A percentile compares a stretch with the other conserved stretches of the same genome.
These are phyloP conservation scores for Lutjanus campechanus DNA, from an alignment of 2,797 vertebrate species.

Conservation along the genomic window DNA sequence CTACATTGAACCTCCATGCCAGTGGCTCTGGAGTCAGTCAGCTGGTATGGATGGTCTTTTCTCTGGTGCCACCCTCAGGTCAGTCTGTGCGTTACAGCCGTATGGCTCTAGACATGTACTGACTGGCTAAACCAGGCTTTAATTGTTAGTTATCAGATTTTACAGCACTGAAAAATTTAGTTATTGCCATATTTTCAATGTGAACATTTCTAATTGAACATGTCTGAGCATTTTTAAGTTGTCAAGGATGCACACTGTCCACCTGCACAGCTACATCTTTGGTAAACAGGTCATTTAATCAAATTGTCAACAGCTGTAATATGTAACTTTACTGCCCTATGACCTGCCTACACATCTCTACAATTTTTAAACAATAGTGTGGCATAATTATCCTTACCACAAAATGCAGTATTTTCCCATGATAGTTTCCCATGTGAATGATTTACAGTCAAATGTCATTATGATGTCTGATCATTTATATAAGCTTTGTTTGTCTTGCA, in stretches of 20 bases:
- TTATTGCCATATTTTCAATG: not conserved
- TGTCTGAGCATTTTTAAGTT: not conserved
- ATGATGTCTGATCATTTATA: not conserved
- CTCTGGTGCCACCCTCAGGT: constrained; percentile 43
- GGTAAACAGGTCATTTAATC: not conserved
- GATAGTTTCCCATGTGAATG: not conserved
- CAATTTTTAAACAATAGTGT: not conserved
- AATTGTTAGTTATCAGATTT: not conserved
- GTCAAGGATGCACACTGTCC: not conserved
- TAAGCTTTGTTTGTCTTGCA: not conserved
- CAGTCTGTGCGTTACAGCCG: not conserved
- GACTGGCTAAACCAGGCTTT: not conserved
- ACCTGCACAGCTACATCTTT: not conserved
- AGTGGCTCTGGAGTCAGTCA: not conserved
- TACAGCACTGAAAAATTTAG: not conserved
- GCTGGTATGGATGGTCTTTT: not conserved
- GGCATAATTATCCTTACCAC: not conserved
- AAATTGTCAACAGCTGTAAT: not conserved
- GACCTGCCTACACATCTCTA: too few species aligned
- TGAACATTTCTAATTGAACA: not conserved
- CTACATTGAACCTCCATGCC: too few species aligned
- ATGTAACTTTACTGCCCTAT: too few species aligned
- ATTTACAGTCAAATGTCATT: not conserved
- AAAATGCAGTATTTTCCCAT: not conserved
- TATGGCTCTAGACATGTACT: too few species aligned